Evolutionary conservation across 2,797 vertebrate species (phyloP).

Genomic region (Galagoides demidoff): DNA sequence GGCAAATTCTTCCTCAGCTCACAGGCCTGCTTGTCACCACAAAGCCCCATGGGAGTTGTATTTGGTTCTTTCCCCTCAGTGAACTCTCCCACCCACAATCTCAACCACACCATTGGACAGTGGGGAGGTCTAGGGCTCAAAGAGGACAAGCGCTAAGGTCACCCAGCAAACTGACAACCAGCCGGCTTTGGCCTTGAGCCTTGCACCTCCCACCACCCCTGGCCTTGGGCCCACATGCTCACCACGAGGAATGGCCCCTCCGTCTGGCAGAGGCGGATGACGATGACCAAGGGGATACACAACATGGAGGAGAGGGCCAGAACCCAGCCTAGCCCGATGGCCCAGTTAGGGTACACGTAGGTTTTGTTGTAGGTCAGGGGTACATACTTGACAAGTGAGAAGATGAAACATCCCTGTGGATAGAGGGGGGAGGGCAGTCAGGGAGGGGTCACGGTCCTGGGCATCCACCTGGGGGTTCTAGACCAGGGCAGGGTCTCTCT

Average conservation of each 20-base stretch:
- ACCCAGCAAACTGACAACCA: neutral
- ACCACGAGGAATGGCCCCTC: constrained; percentile 97
- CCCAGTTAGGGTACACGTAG: constrained; percentile 96
- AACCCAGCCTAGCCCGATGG: constrained; percentile 96
- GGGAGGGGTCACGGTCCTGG: neutral
- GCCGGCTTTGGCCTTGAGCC: neutral
- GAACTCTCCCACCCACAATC: neutral
- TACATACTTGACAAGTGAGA: constrained; percentile 97
- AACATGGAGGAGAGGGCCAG: constrained; percentile 97
- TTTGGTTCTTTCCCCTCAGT: neutral
- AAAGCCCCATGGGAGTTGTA: neutral
- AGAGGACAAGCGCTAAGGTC: neutral
- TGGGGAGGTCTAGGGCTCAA: neutral
- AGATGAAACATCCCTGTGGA: constrained; percentile 95
- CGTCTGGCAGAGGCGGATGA: constrained; percentile 95
- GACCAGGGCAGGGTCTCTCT: neutral
- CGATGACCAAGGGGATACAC: constrained; percentile 97
- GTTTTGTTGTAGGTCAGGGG: constrained; percentile 98
- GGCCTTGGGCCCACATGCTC: constrained; percentile 45
- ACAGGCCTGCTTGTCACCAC: neutral
- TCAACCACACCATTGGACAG: rapidly evolving
- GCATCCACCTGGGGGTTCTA: neutral
- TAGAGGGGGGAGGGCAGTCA: neutral
- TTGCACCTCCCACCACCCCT: rapidly evolving
- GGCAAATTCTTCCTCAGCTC: neutral